Conservation (phyloP, 2,888 invertebrate species). For the Rotaria sp. region DNA sequence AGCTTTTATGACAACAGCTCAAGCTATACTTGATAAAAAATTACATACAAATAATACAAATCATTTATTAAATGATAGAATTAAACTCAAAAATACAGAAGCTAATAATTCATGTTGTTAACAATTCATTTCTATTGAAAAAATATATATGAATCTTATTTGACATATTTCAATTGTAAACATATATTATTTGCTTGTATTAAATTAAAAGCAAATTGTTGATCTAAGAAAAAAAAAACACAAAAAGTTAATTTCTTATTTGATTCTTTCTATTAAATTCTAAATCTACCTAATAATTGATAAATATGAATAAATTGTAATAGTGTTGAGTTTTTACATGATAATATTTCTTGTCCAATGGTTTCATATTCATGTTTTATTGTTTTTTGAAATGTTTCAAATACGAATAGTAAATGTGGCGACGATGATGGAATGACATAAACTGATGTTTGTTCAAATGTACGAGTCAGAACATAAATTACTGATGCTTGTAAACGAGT, state of each 20-base stretch:
- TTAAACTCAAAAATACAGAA: background rate
- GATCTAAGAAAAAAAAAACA: background rate
- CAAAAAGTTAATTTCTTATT: background rate
- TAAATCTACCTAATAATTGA: background rate
- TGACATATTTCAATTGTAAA: slow-evolving; percentile 15
- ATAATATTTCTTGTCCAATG: background rate
- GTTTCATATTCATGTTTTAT: background rate
- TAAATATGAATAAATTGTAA: slow-evolving; percentile 11
- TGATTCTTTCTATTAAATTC: too few species aligned
- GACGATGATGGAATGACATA: background rate
- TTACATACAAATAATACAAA: background rate
- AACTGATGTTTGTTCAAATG: slow-evolving; percentile 18
- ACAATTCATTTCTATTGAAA: background rate
- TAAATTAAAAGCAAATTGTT: background rate
- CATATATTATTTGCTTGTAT: slow-evolving; percentile 26
- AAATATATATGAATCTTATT: background rate
- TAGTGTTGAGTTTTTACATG: background rate
- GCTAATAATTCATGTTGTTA: background rate
- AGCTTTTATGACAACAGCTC: slow-evolving; percentile 80
- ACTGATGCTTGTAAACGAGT: slow-evolving; percentile 26
- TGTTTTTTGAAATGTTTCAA: background rate
- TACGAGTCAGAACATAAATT: background rate
- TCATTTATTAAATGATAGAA: background rate
- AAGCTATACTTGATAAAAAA: slow-evolving; percentile 11
- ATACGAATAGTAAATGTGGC: background rate